These are phyloP conservation scores for Albula goreensis DNA, from an alignment of 2,113 vertebrate genomes.

Conservation along the genomic window DNA sequence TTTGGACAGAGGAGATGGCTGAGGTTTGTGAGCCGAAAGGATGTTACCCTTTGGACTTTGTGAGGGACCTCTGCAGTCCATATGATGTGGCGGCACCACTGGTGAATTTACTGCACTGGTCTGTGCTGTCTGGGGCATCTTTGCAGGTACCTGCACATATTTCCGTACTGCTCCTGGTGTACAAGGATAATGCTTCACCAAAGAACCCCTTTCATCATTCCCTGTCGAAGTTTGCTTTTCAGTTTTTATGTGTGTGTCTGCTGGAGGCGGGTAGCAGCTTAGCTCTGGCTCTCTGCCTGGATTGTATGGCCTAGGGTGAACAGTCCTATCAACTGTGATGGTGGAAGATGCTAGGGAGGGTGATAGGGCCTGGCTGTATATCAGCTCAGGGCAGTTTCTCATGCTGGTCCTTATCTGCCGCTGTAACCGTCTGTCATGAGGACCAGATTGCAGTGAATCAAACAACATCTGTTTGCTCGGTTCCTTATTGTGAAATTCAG, in stretches of 20 bases:
- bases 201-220: neutral
- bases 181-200: neutral
- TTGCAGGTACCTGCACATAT: neutral
- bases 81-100: neutral
- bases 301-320: neutral
- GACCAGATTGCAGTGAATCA: neutral
- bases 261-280: neutral
- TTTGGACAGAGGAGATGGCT: constrained; percentile 16
- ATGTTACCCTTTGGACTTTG: constrained; percentile 24
- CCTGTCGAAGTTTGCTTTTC: neutral
- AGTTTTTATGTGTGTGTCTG: neutral
- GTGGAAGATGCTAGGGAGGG: neutral
- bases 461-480: neutral
- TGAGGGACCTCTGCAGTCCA: neutral
- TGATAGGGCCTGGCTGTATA: neutral
- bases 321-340: neutral
- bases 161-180: neutral
- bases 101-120: neutral
- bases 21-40: constrained; percentile 15
- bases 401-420: neutral
- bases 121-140: constrained; percentile 8
- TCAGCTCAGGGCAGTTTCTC: neutral
- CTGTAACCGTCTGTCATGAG: neutral
- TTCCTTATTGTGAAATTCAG: constrained; percentile 9
- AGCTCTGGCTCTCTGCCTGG: neutral